Conservation (phyloP, 2,113 vertebrate genomes). For the Tangachromis dhanisi region DNA sequence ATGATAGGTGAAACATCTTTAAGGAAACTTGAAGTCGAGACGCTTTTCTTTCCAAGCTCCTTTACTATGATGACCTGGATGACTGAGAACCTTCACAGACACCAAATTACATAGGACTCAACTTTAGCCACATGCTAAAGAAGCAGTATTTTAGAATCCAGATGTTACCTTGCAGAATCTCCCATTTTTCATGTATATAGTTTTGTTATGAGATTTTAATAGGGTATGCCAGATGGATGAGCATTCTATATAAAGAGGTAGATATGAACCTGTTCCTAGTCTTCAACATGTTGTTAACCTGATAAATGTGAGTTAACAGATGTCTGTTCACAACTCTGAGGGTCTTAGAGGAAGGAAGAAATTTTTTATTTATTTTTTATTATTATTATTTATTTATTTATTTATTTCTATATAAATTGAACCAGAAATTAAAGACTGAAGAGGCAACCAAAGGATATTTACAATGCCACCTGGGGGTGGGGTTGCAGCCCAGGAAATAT, state of each 20-base stretch:
- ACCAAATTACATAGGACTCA: background rate
- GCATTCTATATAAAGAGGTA: background rate
- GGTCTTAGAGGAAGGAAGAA: background rate
- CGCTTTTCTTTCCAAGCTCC: background rate
- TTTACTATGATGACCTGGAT: background rate
- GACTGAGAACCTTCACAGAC: background rate
- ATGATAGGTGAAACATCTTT: background rate
- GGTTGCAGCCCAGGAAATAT: background rate
- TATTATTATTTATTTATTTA: background rate
- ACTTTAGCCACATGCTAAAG: background rate
- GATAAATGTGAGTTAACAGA: background rate
- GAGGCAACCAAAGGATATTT: background rate
- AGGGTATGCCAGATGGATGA: background rate
- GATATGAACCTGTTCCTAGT: background rate
- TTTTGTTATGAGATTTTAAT: background rate
- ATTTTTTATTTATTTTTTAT: rapidly evolving
- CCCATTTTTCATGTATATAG: background rate
- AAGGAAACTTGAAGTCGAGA: background rate
- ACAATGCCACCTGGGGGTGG: background rate
- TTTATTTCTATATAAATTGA: background rate
- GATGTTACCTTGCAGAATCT: background rate
- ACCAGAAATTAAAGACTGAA: background rate
- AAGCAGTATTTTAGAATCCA: background rate
- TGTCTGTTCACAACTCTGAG: background rate
- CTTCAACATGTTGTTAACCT: background rate